Evolutionary conservation across 2,113 vertebrate species (phyloP), one percentile per base, ranked within the genome.

Genomic region (Campylomormyrus numenius): DNA sequence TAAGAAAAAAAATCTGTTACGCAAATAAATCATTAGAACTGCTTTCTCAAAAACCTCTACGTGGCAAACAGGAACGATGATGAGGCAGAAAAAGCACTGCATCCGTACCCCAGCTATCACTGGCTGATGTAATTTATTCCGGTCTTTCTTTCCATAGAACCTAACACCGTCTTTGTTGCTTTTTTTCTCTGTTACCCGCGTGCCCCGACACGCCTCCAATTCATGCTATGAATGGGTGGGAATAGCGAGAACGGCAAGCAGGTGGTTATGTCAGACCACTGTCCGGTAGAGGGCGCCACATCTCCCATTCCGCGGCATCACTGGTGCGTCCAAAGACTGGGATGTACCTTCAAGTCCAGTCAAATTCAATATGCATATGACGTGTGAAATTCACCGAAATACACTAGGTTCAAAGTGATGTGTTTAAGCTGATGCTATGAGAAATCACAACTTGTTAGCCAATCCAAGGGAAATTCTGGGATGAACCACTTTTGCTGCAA

Each of bases 221-320:
- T 80, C 74, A 19, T 80, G 35, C 31, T 42, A 2, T 80, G 74
- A 80, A 77, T 77, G 70, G 70, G 70, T 35, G 31, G 35, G 70
- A 66, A 31, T 70, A 70, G 62, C 0, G 24, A 66, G n/a, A 53
- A 27, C 15, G 2, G 17, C 49, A 56, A 9, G 87, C 19, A 56
- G 87, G 52, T 35, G 85, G 27, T n/a, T 48, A 11, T n/a, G 52
- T 39, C 3, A 35, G 6, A 27, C 17, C 13, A 42, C 52, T 21
- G 74, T 24, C 87, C 87, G 53, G 2, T 39, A 88, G 87, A 88
- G 87, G 87, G 87, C 52, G 83, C 83, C 45, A 85, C 21, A 46
- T 85, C 83, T 8, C 19, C 83, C 42, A 45, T 85, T 11, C 4
- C 83, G n/a, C 27, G 27, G n/a, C 19, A 85, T n/a, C 42, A 85